Conservation (phyloP, 1,140 invertebrate species). For the Anoplolepis gracilipes region DNA sequence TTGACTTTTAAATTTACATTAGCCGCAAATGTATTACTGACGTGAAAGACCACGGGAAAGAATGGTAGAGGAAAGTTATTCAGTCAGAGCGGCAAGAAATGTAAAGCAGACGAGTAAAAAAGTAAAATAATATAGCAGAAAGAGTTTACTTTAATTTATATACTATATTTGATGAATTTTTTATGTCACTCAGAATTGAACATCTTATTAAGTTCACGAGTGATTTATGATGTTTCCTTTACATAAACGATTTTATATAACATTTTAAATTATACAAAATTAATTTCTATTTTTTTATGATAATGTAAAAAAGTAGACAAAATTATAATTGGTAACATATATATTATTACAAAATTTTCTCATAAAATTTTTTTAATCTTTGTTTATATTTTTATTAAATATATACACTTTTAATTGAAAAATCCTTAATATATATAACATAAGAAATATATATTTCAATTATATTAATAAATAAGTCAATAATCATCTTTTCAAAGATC, state of each 20-base stretch:
- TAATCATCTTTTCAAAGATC: too few relatives aligned
- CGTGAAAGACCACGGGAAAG: slow-evolving; percentile 51
- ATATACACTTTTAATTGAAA: not conserved
- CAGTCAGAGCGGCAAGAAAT: slow-evolving; percentile 47
- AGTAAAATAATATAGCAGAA: slow-evolving; percentile 27
- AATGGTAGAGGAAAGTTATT: slow-evolving; percentile 63
- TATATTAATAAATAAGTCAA: too few relatives aligned
- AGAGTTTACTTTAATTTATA: slow-evolving; percentile 68
- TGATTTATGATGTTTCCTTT: not conserved
- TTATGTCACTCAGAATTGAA: not conserved
- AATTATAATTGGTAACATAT: not conserved
- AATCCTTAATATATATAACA: too few relatives aligned
- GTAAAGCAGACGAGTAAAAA: slow-evolving; percentile 31
- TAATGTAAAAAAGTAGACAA: not conserved
- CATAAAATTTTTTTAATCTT: not conserved
- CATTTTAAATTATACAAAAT: not conserved
- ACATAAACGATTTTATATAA: not conserved
- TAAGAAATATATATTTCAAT: too few relatives aligned
- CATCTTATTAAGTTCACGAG: not conserved
- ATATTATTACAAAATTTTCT: not conserved
- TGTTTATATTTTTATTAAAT: slow-evolving; percentile 3
- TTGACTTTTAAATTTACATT: slow-evolving; percentile 68
- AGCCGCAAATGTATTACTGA: slow-evolving; percentile 63
- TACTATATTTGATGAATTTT: slow-evolving; percentile 15
- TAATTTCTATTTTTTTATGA: not conserved